A percentile compares a stretch with the other conserved stretches of the same genome.
Conservation (phyloP, 2,797 vertebrate species). For the Myotis myotis region DNA sequence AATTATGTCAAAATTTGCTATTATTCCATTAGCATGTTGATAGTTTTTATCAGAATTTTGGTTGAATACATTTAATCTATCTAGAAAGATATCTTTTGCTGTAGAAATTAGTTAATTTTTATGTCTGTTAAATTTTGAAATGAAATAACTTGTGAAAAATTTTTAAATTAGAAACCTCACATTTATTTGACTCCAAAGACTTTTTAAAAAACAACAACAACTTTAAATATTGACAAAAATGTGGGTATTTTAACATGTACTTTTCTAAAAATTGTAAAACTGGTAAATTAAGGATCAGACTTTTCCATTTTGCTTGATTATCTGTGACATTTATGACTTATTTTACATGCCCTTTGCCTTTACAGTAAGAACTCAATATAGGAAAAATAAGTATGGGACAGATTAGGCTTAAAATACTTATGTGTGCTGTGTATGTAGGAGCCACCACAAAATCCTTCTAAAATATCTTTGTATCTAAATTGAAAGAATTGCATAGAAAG, state of each 20-base stretch:
- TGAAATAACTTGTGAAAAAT: background rate
- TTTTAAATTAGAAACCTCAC: background rate
- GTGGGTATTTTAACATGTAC: background rate
- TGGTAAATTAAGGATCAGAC: background rate
- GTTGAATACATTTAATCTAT: background rate
- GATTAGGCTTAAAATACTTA: background rate
- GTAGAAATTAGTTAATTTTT: slow-evolving; percentile 27
- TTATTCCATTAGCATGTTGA: background rate
- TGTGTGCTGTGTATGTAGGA: background rate
- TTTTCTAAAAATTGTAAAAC: background rate
- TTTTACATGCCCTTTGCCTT: slow-evolving; percentile 28
- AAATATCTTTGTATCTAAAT: background rate
- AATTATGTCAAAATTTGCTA: slow-evolving; percentile 11
- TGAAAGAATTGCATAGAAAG: background rate
- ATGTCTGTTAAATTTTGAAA: slow-evolving; percentile 51
- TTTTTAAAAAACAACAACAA: background rate
- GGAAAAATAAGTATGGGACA: slow-evolving; percentile 14
- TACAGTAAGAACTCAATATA: slow-evolving; percentile 9
- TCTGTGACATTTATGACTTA: background rate
- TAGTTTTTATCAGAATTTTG: slow-evolving; percentile 29
- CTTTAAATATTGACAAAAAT: background rate
- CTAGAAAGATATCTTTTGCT: slow-evolving; percentile 28
- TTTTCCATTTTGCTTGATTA: slow-evolving; percentile 48
- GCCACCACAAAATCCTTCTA: background rate
- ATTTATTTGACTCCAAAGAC: slow-evolving; percentile 27